Evolutionary conservation across 92 coral and sea anemone genomes (phyloP), one percentile per base, ranked within the genome.

Genomic region (Actinernus sp.): DNA sequence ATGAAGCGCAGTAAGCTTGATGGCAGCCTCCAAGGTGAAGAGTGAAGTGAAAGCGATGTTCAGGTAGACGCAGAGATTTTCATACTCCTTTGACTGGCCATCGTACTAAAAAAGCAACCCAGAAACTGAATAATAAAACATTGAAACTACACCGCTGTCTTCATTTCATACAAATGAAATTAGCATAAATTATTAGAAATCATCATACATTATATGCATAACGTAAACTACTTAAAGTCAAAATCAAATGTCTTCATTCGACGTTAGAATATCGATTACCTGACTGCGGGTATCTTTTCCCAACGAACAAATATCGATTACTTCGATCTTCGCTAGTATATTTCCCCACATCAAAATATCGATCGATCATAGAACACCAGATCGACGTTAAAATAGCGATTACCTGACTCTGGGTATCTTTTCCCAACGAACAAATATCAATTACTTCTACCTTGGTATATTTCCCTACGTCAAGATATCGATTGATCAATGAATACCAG

Each of bases 31-130:
- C 30, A 95, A 37, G 4, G 85, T 73, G 49, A 91, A 95, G 55
- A 95, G 69, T 14, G 81, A 73, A 4, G 99, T 91, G 49, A 95
- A 82, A 5, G 75, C 97, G 40, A 89, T 79, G 58, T 95, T 95
- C 21, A 91, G 58, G 41, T 69, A 66, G 56, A 62, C 56, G 8
- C 95, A 86, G 16, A 80, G 72, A 1, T 58, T 58, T 26, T 74
- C 53, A 68, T 83, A 88, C 0, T 49, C 17, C 0, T 5, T 3
- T 0, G 77, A 61, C 52, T 95, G 90, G 2, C 48, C 58, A 20
- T 87, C 31, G 63, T 87, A 93, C 99, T 95, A 53, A 43, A 9
- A 61, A 46, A 29, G n/a, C n/a, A n/a, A n/a, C n/a, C n/a, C n/a
- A n/a, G n/a, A n/a, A n/a, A n/a, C n/a, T n/a, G n/a, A n/a, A n/a